phyloP scores from a whole-genome alignment of 2,797 vertebrate genomes.

The Oryzias sinensis region DNA sequence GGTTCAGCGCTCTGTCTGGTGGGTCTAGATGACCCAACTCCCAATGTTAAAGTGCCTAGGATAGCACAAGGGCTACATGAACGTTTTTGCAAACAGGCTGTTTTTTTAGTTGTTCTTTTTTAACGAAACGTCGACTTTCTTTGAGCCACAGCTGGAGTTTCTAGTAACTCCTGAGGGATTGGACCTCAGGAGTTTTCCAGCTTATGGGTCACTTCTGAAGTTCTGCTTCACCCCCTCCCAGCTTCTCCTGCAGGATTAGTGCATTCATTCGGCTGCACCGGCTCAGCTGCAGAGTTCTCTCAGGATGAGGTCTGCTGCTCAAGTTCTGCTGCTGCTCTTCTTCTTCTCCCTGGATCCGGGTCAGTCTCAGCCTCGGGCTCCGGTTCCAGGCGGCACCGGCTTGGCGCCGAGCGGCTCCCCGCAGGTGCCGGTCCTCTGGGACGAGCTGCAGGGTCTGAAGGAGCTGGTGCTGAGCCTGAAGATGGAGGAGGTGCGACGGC shows the following conservation, averaged over 20 bases:
- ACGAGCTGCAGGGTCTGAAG: constrained; percentile 55
- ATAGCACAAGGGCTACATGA: too few species aligned
- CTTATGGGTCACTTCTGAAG: not conserved
- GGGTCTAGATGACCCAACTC: too few species aligned
- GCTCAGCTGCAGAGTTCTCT: constrained; percentile 12
- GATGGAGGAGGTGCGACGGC: constrained; percentile 35
- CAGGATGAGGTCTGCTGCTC: constrained; percentile 29
- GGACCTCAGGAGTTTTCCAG: too few species aligned
- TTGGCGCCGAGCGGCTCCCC: not conserved
- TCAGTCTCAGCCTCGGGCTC: not conserved
- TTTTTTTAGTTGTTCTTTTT: too few species aligned
- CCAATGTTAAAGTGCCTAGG: too few species aligned
- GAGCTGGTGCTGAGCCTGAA: constrained; percentile 57
- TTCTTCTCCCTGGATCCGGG: not conserved
- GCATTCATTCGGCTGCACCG: constrained; percentile 21
- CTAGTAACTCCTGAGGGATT: too few species aligned
- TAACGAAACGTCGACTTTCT: too few species aligned
- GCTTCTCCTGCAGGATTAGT: constrained; percentile 12
- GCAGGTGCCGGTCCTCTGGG: constrained; percentile 31
- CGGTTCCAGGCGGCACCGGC: not conserved
- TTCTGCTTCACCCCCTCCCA: not conserved
- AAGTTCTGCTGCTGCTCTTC: constrained; percentile 33
- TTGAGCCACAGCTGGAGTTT: too few species aligned
- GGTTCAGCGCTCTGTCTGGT: too few species aligned
- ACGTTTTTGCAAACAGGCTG: too few species aligned